Percentiles rank a stretch among this genome's conserved stretches.
Evolutionary conservation across 2,113 vertebrate species (phyloP).

Genomic region (Speoplatyrhinus poulsoni): DNA sequence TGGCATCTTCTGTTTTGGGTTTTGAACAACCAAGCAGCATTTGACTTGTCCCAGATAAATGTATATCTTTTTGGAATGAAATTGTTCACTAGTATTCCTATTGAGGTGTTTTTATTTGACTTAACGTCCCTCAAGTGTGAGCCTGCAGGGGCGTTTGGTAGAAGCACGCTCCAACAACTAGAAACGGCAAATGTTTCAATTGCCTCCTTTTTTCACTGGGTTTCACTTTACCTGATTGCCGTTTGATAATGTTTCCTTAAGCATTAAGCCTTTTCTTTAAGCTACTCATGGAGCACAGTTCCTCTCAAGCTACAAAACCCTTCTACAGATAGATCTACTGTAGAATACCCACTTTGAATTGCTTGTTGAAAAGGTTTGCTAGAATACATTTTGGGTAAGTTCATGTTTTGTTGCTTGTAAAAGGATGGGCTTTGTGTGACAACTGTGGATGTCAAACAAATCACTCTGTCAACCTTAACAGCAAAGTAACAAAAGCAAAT

Average conservation of each 20-base stretch:
- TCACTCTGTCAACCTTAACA: slow-evolving; percentile 21
- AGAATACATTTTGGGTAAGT: too few relatives aligned
- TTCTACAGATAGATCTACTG: slow-evolving; percentile 16
- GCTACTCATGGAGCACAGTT: slow-evolving; percentile 37
- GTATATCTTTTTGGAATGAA: not conserved
- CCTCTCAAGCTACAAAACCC: slow-evolving; percentile 27
- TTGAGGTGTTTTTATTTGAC: slow-evolving; percentile 25
- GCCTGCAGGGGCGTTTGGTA: slow-evolving; percentile 30
- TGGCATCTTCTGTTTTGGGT: not conserved
- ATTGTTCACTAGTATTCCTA: slow-evolving; percentile 68
- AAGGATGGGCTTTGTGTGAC: slow-evolving; percentile 9
- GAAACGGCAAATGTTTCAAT: slow-evolving; percentile 49
- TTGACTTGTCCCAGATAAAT: not conserved
- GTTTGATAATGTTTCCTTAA: slow-evolving; percentile 24
- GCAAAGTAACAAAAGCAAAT: not conserved
- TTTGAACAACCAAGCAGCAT: not conserved
- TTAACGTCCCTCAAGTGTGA: slow-evolving; percentile 65
- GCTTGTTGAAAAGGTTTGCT: not conserved
- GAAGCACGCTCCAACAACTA: slow-evolving; percentile 43
- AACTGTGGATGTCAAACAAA: slow-evolving; percentile 18
- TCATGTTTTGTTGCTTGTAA: too few relatives aligned
- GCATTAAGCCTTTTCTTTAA: slow-evolving; percentile 2
- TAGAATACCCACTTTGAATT: slow-evolving; percentile 21
- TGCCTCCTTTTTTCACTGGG: slow-evolving; percentile 49
- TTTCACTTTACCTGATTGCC: slow-evolving; percentile 42